A percentile compares a stretch with the other conserved stretches of the same genome.
Conservation (phyloP, 2,797 vertebrate species). For the Pogonophryne albipinna region DNA sequence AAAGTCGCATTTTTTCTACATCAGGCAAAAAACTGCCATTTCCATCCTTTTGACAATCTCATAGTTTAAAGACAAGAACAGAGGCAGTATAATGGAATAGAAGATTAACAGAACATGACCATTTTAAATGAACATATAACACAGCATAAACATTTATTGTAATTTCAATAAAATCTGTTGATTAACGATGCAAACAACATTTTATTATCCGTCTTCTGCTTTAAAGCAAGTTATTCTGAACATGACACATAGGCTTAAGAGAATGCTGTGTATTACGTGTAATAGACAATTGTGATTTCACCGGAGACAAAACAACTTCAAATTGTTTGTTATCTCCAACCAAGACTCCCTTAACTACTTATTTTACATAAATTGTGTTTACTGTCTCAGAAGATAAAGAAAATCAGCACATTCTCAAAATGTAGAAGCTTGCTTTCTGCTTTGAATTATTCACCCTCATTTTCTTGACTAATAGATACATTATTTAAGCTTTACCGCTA, state of each 20-base stretch:
- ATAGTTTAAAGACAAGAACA: background rate
- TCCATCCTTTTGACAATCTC: background rate
- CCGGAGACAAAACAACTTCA: background rate
- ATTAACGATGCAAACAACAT: background rate
- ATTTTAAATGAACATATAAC: slow-evolving; percentile 4
- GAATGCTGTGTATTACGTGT: background rate
- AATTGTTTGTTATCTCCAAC: background rate
- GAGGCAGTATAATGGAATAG: background rate
- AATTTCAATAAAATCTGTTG: background rate
- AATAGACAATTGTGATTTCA: background rate
- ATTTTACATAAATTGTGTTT: background rate
- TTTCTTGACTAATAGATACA: too few species aligned
- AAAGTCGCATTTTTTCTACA: slow-evolving; percentile 51
- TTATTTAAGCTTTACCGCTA: too few species aligned
- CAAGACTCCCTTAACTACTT: background rate
- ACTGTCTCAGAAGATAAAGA: background rate
- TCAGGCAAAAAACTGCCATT: background rate
- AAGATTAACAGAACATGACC: background rate
- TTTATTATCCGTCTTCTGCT: background rate
- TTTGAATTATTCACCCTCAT: background rate
- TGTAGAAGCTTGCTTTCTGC: background rate
- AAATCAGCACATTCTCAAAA: background rate
- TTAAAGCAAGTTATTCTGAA: background rate
- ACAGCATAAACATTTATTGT: background rate
- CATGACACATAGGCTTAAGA: background rate